Evolutionary conservation across 2,888 invertebrate species (phyloP).

Genomic region (Cyaniris semiargus): DNA sequence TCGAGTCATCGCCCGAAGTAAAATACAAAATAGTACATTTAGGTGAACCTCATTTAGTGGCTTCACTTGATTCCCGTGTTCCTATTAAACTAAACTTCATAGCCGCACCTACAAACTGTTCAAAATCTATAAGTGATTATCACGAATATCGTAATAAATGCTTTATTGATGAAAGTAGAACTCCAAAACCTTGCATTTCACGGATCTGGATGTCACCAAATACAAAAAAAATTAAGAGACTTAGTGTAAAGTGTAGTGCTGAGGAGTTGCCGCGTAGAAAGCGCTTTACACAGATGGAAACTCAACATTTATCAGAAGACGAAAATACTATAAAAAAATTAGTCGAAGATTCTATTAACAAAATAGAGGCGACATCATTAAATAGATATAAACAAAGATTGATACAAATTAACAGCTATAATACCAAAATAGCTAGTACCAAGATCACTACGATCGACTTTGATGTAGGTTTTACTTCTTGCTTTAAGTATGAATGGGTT

Average conservation of each 20-base stretch:
- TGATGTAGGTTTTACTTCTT: constrained; percentile 68
- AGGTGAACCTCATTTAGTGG: constrained; percentile 59
- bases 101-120: constrained; percentile 57
- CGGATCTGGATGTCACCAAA: constrained; percentile 54
- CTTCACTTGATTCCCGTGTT: constrained; percentile 53
- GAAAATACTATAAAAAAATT: constrained; percentile 54
- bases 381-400: constrained; percentile 65
- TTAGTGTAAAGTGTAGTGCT: constrained; percentile 49
- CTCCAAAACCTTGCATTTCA: constrained; percentile 54
- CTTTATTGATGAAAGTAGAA: constrained; percentile 47
- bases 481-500: constrained; percentile 67
- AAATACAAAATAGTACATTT: constrained; percentile 55
- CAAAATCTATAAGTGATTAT: constrained; percentile 48
- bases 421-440: constrained; percentile 60
- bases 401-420: constrained; percentile 59
- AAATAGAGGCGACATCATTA: constrained; percentile 62
- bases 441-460: constrained; percentile 66
- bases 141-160: constrained; percentile 49
- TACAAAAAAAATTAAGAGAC: constrained; percentile 49
- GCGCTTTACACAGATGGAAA: constrained; percentile 49
- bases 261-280: constrained; percentile 44
- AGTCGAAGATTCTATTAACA: constrained; percentile 58
- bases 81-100: constrained; percentile 58
- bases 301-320: constrained; percentile 50
- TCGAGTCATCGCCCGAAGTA: constrained; percentile 51